These are phyloP conservation scores for Microctonus aethiopoides DNA, from an alignment of 2,888 invertebrate genomes.

Conservation along the genomic window DNA sequence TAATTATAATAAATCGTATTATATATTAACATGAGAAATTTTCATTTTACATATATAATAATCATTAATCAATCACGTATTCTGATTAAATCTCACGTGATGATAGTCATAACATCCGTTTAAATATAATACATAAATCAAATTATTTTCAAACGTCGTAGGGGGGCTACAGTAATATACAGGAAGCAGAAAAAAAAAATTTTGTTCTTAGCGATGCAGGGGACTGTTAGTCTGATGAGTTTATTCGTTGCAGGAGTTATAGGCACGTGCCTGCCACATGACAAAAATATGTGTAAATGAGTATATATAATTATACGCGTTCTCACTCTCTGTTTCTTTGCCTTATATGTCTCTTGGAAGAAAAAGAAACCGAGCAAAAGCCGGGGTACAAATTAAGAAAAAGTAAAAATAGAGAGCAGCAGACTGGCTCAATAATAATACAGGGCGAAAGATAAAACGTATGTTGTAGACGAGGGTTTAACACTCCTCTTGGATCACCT, in stretches of 20 bases:
- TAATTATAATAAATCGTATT: constrained; percentile 55
- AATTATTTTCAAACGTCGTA: not conserved
- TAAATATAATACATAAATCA: not conserved
- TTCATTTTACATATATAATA: not conserved
- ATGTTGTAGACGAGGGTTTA: too few relatives aligned
- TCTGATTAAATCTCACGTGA: constrained; percentile 19
- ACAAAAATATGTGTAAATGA: too few relatives aligned
- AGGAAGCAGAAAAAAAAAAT: not conserved
- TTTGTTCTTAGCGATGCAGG: not conserved
- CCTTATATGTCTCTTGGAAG: not conserved
- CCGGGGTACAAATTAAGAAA: constrained; percentile 53
- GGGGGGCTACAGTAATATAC: not conserved
- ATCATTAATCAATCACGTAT: constrained; percentile 3
- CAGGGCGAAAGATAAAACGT: constrained; percentile 16
- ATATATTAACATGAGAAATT: constrained; percentile 21
- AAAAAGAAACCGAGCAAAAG: constrained; percentile 45
- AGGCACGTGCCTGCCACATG: constrained; percentile 35
- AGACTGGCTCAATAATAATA: constrained; percentile 27
- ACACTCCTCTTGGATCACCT: too few relatives aligned
- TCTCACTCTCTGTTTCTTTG: not conserved
- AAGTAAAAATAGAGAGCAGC: constrained; percentile 54
- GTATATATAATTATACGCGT: too few relatives aligned
- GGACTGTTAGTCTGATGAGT: not conserved
- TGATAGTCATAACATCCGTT: not conserved
- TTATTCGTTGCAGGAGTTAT: constrained; percentile 13